A percentile compares a stretch with the other conserved stretches of the same genome.
phyloP scores from a whole-genome alignment of 2,113 vertebrate genomes.

The Spilogale gracilis region DNA sequence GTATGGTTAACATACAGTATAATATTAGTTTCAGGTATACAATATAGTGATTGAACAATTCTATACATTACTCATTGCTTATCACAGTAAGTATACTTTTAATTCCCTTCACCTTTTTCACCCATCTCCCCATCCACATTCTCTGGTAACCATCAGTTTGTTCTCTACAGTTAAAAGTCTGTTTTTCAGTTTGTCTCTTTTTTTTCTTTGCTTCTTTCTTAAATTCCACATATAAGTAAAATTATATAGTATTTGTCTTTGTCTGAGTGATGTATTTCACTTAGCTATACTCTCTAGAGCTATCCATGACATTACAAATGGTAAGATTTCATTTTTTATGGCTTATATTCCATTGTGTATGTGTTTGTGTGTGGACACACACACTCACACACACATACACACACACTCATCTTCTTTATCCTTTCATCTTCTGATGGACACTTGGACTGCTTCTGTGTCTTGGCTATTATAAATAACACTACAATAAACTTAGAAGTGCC shows the following conservation, averaged over 20 bases:
- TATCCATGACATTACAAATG: not conserved
- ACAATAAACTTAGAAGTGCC: not conserved
- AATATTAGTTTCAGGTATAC: not conserved
- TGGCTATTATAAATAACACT: not conserved
- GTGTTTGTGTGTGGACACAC: too few relatives aligned
- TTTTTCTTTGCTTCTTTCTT: not conserved
- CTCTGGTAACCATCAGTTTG: not conserved
- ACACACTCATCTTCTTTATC: not conserved
- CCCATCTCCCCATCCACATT: not conserved
- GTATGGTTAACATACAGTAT: not conserved
- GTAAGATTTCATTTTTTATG: not conserved
- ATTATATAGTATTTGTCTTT: not conserved
- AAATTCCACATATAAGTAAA: not conserved
- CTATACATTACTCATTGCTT: not conserved
- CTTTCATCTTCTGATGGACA: not conserved
- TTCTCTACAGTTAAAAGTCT: not conserved
- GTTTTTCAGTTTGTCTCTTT: not conserved
- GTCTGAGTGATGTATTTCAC: not conserved
- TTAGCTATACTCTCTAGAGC: not conserved
- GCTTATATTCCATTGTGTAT: not conserved
- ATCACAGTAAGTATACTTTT: not conserved
- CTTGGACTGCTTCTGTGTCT: not conserved
- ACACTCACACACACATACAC: too few relatives aligned
- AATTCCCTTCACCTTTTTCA: not conserved
- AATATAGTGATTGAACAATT: not conserved